Percentiles rank a stretch among this genome's conserved stretches.
Evolutionary conservation across 2,113 vertebrate genomes (phyloP).

Genomic region (Anarhynchus alexandrinus): DNA sequence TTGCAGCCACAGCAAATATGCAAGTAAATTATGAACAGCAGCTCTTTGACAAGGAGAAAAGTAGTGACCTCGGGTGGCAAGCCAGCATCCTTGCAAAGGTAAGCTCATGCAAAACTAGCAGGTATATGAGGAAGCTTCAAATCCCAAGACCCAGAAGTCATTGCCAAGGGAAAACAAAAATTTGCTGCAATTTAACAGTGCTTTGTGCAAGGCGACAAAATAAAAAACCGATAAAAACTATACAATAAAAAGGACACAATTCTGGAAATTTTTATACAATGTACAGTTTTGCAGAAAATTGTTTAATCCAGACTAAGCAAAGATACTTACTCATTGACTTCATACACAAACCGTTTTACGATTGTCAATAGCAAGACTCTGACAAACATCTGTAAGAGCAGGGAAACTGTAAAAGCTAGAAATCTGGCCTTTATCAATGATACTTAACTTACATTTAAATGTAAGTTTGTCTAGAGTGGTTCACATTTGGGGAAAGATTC

Average conservation of each 20-base stretch:
- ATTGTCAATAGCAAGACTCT: slow-evolving; percentile 63
- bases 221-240: slow-evolving; percentile 14
- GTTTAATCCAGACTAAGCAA: slow-evolving; percentile 48
- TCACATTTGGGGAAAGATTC: neutral
- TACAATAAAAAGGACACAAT: slow-evolving; percentile 36
- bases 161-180: slow-evolving; percentile 59
- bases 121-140: slow-evolving; percentile 66
- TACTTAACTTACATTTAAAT: slow-evolving; percentile 43
- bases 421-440: slow-evolving; percentile 39
- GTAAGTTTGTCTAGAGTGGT: slow-evolving; percentile 31
- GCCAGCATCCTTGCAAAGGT: slow-evolving; percentile 71
- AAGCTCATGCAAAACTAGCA: slow-evolving; percentile 78
- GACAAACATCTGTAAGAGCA: slow-evolving; percentile 66
- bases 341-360: slow-evolving; percentile 64
- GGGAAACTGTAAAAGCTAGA: slow-evolving; percentile 66
- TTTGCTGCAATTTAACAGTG: slow-evolving; percentile 9
- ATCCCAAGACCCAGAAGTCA: slow-evolving; percentile 56
- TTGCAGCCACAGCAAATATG: slow-evolving; percentile 74
- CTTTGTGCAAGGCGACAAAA: slow-evolving; percentile 49
- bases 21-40: slow-evolving; percentile 69
- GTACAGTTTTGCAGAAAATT: slow-evolving; percentile 8
- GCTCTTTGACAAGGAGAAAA: slow-evolving; percentile 63
- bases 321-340: slow-evolving; percentile 64
- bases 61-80: slow-evolving; percentile 47
- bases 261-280: slow-evolving; percentile 46